Evolutionary conservation across 2,888 invertebrate genomes (phyloP), one percentile per base, ranked within the genome.

Genomic region (Philereme transversata): DNA sequence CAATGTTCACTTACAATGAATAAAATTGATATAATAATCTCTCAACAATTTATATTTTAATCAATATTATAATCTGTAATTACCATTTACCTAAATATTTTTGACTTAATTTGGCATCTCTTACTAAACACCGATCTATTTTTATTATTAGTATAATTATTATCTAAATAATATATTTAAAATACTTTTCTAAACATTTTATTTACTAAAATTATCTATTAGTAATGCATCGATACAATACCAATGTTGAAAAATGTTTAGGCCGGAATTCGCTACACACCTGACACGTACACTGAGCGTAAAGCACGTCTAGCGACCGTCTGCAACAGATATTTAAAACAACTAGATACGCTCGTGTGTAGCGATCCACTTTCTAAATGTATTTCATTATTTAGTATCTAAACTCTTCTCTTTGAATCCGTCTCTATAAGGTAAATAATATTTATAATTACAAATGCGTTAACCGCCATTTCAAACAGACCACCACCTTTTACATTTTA

Each of bases 61-160:
- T 63, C 63, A 84, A 91, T 59, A 63, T 63, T 63, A 55, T 48
- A 63, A 58, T 63, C 63, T 58, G 90, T 88, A 89, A 86, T 90
- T 90, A 91, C 81, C 79, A 83, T 93, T 93, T 93, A 93, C 93
- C 93, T 93, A 92, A 92, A 90, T 63, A 89, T 93, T 94, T 94
- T 94, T 94, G 94, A 94, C 94, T 94, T 94, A 90, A 94, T 94
- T 94, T 94, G 94, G 94, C 94, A 94, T 90, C 91, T 92, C 90
- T 84, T 88, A 84, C 91, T 92, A 92, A 90, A 92, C 91, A 91
- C 89, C 87, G 90, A 91, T 88, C 90, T 89, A 89, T 85, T 84
- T 77, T 80, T 83, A 68, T 73, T 70, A 64, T 82, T 79, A 82
- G 84, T 79, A 86, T 89, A 86, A 86, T 83, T 85, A 90, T 86